phyloP scores from a whole-genome alignment of 2,888 invertebrate genomes.

The Colostygia pectinataria region DNA sequence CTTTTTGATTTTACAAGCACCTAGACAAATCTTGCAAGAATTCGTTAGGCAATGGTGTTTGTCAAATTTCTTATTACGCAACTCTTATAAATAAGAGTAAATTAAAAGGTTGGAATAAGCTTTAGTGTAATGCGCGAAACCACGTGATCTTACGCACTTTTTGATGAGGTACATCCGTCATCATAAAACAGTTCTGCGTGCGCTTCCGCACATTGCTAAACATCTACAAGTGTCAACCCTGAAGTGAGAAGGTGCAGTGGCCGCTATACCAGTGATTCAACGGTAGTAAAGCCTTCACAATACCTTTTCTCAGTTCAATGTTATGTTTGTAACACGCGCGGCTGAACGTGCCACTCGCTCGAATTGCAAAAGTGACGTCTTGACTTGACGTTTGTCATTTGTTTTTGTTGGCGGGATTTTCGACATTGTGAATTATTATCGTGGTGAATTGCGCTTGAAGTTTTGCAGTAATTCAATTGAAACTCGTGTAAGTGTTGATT shows the following conservation, averaged over 20 bases:
- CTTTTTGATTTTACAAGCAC: background rate
- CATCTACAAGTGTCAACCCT: background rate
- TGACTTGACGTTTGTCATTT: constrained; percentile 3
- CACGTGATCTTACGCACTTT: too few relatives aligned
- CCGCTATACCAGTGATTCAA: constrained; percentile 16
- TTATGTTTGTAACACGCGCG: constrained; percentile 29
- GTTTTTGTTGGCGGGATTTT: background rate
- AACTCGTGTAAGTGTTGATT: too few relatives aligned
- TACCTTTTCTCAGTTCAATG: constrained; percentile 26
- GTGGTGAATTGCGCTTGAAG: too few relatives aligned
- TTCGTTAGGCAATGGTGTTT: too few relatives aligned
- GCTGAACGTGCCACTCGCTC: constrained; percentile 28
- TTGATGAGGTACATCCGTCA: too few relatives aligned
- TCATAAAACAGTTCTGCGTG: too few relatives aligned
- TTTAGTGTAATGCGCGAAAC: too few relatives aligned
- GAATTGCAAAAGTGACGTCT: constrained; percentile 25
- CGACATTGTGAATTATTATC: background rate
- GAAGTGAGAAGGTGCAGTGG: constrained; percentile 7
- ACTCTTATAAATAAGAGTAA: too few relatives aligned
- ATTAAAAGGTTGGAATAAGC: too few relatives aligned
- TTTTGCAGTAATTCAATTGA: too few relatives aligned
- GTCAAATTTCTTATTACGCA: too few relatives aligned
- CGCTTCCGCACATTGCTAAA: background rate
- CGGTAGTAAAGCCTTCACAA: constrained; percentile 15
- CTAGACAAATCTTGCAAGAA: background rate